Evolutionary conservation across 2,797 vertebrate species (phyloP), one percentile per base, ranked within the genome.

Genomic region (Pampus argenteus): DNA sequence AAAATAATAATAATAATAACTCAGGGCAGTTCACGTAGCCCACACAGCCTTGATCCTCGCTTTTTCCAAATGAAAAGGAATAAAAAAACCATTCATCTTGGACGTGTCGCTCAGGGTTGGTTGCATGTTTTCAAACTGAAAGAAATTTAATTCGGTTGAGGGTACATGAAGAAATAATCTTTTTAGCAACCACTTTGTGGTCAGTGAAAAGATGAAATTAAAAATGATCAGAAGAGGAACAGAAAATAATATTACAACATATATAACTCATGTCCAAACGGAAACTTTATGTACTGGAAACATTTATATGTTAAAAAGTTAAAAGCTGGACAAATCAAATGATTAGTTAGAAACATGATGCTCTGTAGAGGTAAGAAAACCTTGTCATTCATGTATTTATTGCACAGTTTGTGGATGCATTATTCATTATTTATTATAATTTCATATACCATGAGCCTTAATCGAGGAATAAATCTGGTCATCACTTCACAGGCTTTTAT

Each of bases 41-140:
- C 50, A 25, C 31, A 11, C 15, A 65, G 45, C 80, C 86, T 79
- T 75, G 73, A 77, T 49, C 56, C 38, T 13, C 31, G 58, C 18
- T 15, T 55, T 47, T 20, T 7, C 18, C 62, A 68, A 66, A 23
- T 0, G 1, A 56, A 70, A 61, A 57, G 4, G 42, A 10, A 55
- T 18, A 77, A 69, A 78, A 50, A 42, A 0, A n/a, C n/a, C 42
- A 51, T 74, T 76, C 49, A 75, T 56, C 14, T 18, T 18, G 34
- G 6, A 54, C 48, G 22, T 18, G 2, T 17, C 42, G 26, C 18
- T 68, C 20, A 55, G n/a, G 36, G 62, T 25, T 20, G 29, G 38
- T 14, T 3, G 5, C 9, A 20, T 52, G 44, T 74, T 79, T 83
- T 72, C 20, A 56, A 23, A 49, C 6, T 20, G 18, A 76, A 67